Percentiles rank a stretch among this genome's conserved stretches.
These are phyloP conservation scores for Cephalotes varians DNA, from an alignment of 2,888 invertebrate genomes.

Conservation along the genomic window DNA sequence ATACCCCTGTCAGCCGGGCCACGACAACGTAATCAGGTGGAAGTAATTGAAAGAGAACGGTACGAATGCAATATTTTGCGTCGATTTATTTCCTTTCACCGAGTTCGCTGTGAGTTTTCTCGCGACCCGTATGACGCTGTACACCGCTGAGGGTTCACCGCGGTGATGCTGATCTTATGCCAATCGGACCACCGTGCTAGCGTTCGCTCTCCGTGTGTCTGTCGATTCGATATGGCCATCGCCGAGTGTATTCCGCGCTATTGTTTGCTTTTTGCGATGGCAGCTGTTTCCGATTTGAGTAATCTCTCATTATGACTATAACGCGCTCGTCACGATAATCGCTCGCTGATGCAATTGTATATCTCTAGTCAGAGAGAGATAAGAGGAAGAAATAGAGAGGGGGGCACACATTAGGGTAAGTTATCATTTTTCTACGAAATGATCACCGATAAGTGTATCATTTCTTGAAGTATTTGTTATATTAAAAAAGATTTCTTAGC, in stretches of 20 bases:
- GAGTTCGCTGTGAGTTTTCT: constrained; percentile 50
- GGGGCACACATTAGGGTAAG: background rate
- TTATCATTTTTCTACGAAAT: constrained; percentile 44
- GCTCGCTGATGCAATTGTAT: constrained; percentile 19
- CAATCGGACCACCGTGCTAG: constrained; percentile 57
- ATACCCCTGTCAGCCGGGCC: background rate
- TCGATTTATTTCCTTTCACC: constrained; percentile 41
- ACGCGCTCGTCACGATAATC: constrained; percentile 62
- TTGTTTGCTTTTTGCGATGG: constrained; percentile 69
- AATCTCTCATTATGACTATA: constrained; percentile 67
- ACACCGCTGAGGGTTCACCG: constrained; percentile 46
- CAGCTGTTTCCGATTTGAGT: constrained; percentile 69
- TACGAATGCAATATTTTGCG: constrained; percentile 17
- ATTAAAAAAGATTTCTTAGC: background rate
- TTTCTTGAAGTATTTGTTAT: background rate
- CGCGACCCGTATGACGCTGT: constrained; percentile 33
- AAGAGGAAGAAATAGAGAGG: background rate
- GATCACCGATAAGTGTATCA: background rate
- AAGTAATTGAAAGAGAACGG: constrained; percentile 44
- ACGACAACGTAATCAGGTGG: constrained; percentile 21
- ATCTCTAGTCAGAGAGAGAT: constrained; percentile 8
- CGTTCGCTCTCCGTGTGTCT: constrained; percentile 21
- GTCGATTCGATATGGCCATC: constrained; percentile 58
- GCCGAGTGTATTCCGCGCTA: constrained; percentile 68
- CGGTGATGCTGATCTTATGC: constrained; percentile 24